phyloP scores from a whole-genome alignment of 2,888 invertebrate species.

The Chrysolina oricalcia region DNA sequence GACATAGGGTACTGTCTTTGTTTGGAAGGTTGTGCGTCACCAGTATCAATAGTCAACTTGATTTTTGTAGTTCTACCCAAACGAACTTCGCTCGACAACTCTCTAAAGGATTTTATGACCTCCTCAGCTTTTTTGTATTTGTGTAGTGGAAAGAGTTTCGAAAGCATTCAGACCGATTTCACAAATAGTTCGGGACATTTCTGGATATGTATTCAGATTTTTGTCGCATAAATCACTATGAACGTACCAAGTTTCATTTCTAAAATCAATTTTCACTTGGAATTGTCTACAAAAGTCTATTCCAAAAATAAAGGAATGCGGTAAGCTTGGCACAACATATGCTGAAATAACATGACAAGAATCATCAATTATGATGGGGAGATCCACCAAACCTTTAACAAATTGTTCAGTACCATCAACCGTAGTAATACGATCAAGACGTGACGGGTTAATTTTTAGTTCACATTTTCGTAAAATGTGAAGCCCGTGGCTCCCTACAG shows the following conservation, averaged over 20 bases:
- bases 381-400: slow-evolving; percentile 4
- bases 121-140: background rate
- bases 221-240: background rate
- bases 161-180: background rate
- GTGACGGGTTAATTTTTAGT: background rate
- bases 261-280: slow-evolving; percentile 20
- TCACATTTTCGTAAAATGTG: background rate
- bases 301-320: slow-evolving; percentile 27
- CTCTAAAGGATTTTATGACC: background rate
- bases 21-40: background rate
- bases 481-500: slow-evolving; percentile 2
- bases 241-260: slow-evolving; percentile 25
- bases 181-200: background rate
- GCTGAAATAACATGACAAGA: background rate
- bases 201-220: background rate
- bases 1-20: background rate
- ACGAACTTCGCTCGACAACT: background rate
- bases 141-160: background rate
- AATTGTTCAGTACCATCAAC: slow-evolving; percentile 2
- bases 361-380: background rate
- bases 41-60: background rate
- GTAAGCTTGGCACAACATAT: slow-evolving; percentile 1
- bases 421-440: background rate
- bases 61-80: no score
- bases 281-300: slow-evolving; percentile 33